Conservation (phyloP, 2,888 invertebrate species). For the Phengaris alcon region DNA sequence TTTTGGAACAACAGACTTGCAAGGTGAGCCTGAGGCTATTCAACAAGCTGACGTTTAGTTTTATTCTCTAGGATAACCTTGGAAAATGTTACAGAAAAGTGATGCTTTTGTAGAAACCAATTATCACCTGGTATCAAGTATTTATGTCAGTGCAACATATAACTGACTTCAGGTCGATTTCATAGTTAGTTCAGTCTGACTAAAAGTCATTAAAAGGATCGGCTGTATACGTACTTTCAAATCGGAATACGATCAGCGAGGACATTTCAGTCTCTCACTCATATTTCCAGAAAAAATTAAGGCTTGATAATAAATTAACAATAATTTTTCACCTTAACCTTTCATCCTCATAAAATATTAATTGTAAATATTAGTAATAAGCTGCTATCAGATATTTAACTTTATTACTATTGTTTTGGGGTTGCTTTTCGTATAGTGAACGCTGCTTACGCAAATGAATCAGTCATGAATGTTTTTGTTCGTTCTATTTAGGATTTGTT, state of each 20-base stretch:
- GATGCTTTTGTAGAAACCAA: background rate
- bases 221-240: no score
- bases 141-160: no score
- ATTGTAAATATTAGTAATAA: background rate
- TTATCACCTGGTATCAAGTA: no score
- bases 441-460: conserved; percentile 64
- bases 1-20: conserved; percentile 40
- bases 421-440: background rate
- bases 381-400: background rate
- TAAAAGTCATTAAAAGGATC: no score
- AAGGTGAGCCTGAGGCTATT: conserved; percentile 37
- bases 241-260: no score
- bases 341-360: conserved; percentile 1
- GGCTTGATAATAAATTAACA: background rate
- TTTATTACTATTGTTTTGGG: background rate
- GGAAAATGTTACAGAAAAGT: background rate
- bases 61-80: conserved; percentile 6
- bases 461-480: conserved; percentile 64
- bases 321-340: background rate
- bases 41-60: background rate
- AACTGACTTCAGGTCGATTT: no score
- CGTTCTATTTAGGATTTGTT: conserved; percentile 64
- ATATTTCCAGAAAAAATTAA: background rate
- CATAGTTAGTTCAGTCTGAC: no score
- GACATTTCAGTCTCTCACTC: no score